Conservation (phyloP, 2,113 vertebrate genomes). For the Limnothrissa miodon region DNA sequence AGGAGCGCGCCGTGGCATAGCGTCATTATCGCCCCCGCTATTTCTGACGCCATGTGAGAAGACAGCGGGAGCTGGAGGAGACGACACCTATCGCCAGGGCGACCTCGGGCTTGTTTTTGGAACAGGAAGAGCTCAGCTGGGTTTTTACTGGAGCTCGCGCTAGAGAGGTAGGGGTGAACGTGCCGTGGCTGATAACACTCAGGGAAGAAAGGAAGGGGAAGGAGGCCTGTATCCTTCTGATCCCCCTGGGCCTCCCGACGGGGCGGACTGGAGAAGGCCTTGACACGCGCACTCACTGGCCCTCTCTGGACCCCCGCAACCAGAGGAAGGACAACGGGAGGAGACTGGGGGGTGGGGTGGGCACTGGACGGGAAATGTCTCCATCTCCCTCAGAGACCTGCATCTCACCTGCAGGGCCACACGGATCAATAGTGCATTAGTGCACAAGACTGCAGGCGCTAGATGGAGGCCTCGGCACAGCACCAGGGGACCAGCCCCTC, state of each 20-base stretch:
- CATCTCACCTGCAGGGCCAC: conserved; percentile 53
- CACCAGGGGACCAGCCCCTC: conserved; percentile 30
- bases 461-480: conserved; percentile 33
- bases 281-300: neutral
- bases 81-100: conserved; percentile 16
- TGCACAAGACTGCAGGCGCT: conserved; percentile 45
- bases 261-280: neutral
- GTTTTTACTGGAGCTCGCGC: neutral
- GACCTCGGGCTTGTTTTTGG: neutral
- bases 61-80: neutral
- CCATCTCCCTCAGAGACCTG: conserved; percentile 36
- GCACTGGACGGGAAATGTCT: neutral
- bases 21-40: conserved; percentile 62
- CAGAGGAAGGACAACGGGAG: neutral
- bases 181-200: neutral
- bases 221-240: neutral
- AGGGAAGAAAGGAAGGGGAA: neutral
- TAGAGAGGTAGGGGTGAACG: too few species aligned
- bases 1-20: conserved; percentile 43
- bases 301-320: neutral
- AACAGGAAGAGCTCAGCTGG: neutral
- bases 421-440: conserved; percentile 67
- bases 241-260: neutral
- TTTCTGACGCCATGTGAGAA: conserved; percentile 41
- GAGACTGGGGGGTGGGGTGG: neutral